phyloP scores from a whole-genome alignment of 2,888 invertebrate genomes.

The Ochlodes sylvanus region DNA sequence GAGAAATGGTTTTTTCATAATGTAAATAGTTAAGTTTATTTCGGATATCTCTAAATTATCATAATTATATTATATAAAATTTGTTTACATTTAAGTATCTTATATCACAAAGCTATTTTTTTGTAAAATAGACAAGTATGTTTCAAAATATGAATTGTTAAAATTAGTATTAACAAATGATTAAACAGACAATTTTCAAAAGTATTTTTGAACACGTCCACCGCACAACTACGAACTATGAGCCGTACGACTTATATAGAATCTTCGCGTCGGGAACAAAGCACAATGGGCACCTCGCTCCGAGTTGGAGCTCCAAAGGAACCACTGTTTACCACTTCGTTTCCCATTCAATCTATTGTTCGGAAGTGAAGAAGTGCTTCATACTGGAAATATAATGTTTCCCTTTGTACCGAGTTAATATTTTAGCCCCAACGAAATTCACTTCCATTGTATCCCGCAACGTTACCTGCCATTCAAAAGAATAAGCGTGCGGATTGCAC shows the following conservation, averaged over 20 bases:
- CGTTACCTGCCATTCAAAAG: slow-evolving; percentile 75
- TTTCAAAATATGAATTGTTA: too few species aligned
- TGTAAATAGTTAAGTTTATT: too few species aligned
- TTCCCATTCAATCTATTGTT: slow-evolving; percentile 80
- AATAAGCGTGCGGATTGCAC: slow-evolving; percentile 72
- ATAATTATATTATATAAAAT: too few species aligned
- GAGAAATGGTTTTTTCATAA: too few species aligned
- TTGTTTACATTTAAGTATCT: too few species aligned
- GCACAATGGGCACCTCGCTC: slow-evolving; percentile 53
- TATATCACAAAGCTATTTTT: too few species aligned
- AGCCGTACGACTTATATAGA: slow-evolving; percentile 14
- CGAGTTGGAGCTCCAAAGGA: slow-evolving; percentile 61
- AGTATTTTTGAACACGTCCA: not conserved
- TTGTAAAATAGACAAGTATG: too few species aligned
- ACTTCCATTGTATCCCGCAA: slow-evolving; percentile 68
- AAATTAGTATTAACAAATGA: too few species aligned
- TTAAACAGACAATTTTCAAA: slow-evolving; percentile 9
- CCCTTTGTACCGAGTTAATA: slow-evolving; percentile 81
- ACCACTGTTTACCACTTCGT: slow-evolving; percentile 83
- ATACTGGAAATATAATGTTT: slow-evolving; percentile 82
- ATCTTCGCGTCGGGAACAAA: slow-evolving; percentile 37
- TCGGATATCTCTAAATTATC: too few species aligned
- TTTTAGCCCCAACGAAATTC: slow-evolving; percentile 79
- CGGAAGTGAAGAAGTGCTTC: slow-evolving; percentile 81
- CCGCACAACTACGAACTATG: not conserved